These are phyloP conservation scores for Apamea sordens DNA, from an alignment of 2,888 invertebrate genomes.

Conservation along the genomic window DNA sequence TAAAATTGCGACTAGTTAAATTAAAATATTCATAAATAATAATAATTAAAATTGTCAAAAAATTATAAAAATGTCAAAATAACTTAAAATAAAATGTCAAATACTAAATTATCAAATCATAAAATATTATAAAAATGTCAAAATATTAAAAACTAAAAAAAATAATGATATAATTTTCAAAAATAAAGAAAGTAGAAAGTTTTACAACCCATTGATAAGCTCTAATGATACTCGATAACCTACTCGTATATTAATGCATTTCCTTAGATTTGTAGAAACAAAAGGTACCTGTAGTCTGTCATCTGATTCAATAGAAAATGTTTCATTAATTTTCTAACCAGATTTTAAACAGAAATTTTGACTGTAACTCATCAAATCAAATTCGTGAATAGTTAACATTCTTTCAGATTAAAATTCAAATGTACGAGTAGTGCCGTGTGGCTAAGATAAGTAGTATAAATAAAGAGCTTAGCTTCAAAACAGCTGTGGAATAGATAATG, in stretches of 20 bases:
- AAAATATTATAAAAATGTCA: too few species aligned
- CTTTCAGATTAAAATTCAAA: slow-evolving; percentile 23
- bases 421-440: slow-evolving; percentile 63
- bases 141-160: too few species aligned
- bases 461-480: slow-evolving; percentile 65
- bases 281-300: background rate
- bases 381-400: slow-evolving; percentile 28
- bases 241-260: background rate
- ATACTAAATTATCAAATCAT: too few species aligned
- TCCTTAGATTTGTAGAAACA: background rate
- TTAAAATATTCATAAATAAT: too few species aligned
- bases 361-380: slow-evolving; percentile 15
- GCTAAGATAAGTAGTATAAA: slow-evolving; percentile 58
- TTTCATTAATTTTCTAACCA: background rate
- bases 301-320: background rate
- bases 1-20: too few species aligned
- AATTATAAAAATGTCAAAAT: too few species aligned
- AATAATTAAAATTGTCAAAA: too few species aligned
- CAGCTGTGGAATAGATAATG: slow-evolving; percentile 62
- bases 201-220: background rate
- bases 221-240: background rate
- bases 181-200: background rate
- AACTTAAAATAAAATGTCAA: too few species aligned
- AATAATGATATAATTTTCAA: too few species aligned
- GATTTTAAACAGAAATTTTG: background rate